Evolutionary conservation across 2,797 vertebrate genomes (phyloP).

Genomic region (Rhabdophis nuchalis): DNA sequence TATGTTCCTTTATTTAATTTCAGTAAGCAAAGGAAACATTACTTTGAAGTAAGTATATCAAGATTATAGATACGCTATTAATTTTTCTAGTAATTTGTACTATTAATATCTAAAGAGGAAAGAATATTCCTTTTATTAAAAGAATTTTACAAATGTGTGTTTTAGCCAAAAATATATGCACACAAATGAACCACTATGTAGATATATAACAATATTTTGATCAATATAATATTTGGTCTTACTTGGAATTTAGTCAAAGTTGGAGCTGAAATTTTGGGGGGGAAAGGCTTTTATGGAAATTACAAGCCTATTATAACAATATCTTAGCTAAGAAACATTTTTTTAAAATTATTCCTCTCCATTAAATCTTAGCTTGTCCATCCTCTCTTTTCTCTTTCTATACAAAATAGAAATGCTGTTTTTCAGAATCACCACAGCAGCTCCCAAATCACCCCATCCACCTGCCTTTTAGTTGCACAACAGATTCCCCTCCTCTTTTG

Average conservation of each 20-base stretch:
- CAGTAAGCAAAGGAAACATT: not conserved
- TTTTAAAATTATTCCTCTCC: not conserved
- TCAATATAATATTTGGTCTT: not conserved
- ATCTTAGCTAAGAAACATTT: not conserved
- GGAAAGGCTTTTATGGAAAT: not conserved
- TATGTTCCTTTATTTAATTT: not conserved
- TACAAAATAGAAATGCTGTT: slow-evolving; percentile 33
- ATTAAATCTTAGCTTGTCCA: not conserved
- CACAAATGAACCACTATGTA: not conserved
- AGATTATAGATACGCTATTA: not conserved
- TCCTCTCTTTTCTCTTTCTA: not conserved
- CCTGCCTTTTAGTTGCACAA: slow-evolving; percentile 11
- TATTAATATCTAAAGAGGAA: not conserved
- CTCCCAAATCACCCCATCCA: not conserved
- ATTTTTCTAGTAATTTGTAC: not conserved
- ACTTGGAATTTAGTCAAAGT: not conserved
- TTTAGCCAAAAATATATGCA: not conserved
- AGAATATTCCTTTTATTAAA: not conserved
- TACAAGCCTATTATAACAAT: not conserved
- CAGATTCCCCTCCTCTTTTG: not conserved
- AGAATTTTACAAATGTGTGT: not conserved
- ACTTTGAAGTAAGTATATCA: not conserved
- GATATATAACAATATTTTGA: not conserved
- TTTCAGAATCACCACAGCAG: slow-evolving; percentile 2
- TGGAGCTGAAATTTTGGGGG: not conserved